Percentiles rank a stretch among this genome's conserved stretches.
Evolutionary conservation across 1,140 invertebrate species (phyloP).

Genomic region (Wiebesia pumilae): DNA sequence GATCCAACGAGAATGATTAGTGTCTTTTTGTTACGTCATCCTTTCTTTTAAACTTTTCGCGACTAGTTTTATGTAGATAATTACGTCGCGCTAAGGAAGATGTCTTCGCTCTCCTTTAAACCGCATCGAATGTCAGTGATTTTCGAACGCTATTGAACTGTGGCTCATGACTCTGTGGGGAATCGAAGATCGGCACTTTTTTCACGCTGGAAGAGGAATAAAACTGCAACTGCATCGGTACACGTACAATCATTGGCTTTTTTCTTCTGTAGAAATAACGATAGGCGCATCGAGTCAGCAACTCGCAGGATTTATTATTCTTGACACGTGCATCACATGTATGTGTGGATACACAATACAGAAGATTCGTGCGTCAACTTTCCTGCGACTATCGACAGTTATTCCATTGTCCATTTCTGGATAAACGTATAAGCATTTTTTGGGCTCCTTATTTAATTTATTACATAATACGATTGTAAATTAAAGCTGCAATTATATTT

Average conservation of each 20-base stretch:
- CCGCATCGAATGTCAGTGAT: background rate
- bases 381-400: conserved; percentile 13
- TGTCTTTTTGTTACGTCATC: background rate
- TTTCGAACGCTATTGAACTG: background rate
- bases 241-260: conserved; percentile 2
- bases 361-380: conserved; percentile 27
- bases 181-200: background rate
- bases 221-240: background rate
- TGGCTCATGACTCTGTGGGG: background rate
- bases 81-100: background rate
- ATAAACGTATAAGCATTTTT: background rate
- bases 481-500: too few relatives aligned
- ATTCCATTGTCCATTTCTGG: conserved; percentile 21
- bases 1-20: background rate
- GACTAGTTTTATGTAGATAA: background rate
- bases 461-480: too few relatives aligned
- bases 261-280: background rate
- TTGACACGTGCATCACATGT: background rate
- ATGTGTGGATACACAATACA: background rate
- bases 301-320: conserved; percentile 42
- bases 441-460: background rate
- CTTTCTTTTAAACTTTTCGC: background rate
- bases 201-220: background rate
- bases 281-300: conserved; percentile 8
- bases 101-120: background rate